A percentile compares a stretch with the other conserved stretches of the same genome.
Evolutionary conservation across 2,113 vertebrate genomes (phyloP).

Genomic region (Osmerus mordax): DNA sequence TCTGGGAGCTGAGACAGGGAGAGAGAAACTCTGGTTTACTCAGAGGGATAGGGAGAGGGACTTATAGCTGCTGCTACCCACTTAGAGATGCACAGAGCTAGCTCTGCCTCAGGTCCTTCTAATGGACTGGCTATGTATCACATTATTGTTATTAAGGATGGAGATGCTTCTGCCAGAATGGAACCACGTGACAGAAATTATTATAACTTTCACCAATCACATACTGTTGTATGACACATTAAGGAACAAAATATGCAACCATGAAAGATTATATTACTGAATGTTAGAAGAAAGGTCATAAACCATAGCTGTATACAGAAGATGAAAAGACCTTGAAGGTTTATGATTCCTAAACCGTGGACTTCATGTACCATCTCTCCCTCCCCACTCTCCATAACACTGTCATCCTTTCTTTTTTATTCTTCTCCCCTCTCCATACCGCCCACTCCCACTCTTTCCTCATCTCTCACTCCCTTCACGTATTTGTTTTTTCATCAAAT

Average conservation of each 20-base stretch:
- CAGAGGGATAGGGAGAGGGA: conserved; percentile 17
- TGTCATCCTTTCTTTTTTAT: conserved; percentile 10
- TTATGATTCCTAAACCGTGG: conserved; percentile 72
- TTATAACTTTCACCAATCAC: neutral
- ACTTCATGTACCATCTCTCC: conserved; percentile 61
- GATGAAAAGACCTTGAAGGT: conserved; percentile 30
- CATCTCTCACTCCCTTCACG: conserved; percentile 58
- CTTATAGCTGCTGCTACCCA: too few species aligned
- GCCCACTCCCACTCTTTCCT: conserved; percentile 57
- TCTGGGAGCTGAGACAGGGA: conserved; percentile 41
- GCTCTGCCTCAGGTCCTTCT: too few species aligned
- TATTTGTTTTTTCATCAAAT: conserved; percentile 81
- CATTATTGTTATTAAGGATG: too few species aligned
- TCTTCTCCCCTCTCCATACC: conserved; percentile 25
- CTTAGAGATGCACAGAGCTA: too few species aligned
- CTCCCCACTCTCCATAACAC: conserved; percentile 25
- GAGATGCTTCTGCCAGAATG: too few species aligned
- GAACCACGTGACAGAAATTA: too few species aligned
- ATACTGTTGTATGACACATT: conserved; percentile 22
- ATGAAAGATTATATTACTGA: too few species aligned
- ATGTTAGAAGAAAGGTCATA: too few species aligned
- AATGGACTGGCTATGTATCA: too few species aligned
- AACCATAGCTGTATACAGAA: too few species aligned
- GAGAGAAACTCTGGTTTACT: conserved; percentile 36
- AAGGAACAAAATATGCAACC: too few species aligned